Percentiles rank a stretch among this genome's conserved stretches.
Conservation (phyloP, 2,797 vertebrate species). For the Diglossa cyanea region DNA sequence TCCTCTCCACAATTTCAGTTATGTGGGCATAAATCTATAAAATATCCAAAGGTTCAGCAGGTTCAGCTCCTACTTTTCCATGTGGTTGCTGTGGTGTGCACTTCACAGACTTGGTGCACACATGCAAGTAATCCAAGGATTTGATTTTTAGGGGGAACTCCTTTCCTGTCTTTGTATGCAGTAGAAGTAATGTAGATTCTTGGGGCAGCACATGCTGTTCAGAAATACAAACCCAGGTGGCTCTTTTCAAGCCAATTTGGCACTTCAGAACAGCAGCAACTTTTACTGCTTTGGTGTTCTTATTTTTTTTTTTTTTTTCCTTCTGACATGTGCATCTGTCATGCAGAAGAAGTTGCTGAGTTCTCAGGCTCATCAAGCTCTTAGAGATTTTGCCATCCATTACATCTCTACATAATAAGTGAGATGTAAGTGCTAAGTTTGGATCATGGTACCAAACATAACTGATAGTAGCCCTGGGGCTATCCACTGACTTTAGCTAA, state of each 20-base stretch:
- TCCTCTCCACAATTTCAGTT: not conserved
- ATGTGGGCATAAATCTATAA: not conserved
- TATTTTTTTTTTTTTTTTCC: not conserved
- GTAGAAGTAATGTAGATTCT: not conserved
- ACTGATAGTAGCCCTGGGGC: slow-evolving; percentile 38
- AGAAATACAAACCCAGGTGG: not conserved
- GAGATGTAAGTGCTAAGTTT: slow-evolving; percentile 48
- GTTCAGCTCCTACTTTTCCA: not conserved
- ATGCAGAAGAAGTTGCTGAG: not conserved
- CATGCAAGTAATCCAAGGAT: not conserved
- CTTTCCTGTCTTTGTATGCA: not conserved
- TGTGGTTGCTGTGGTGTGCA: not conserved
- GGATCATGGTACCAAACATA: slow-evolving; percentile 44
- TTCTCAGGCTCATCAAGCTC: not conserved
- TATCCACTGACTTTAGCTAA: not conserved
- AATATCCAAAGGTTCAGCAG: not conserved
- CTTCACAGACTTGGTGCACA: not conserved
- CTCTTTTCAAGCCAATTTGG: not conserved
- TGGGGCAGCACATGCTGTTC: not conserved
- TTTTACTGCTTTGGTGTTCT: not conserved
- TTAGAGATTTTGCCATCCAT: slow-evolving; percentile 23
- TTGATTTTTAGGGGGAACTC: not conserved
- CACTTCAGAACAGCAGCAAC: not conserved
- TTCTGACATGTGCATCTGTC: not conserved
- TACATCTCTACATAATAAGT: slow-evolving; percentile 18